Base-by-base conservation (phyloP, 2,888 invertebrate species). In the Eristalis arbustorum region DNA sequence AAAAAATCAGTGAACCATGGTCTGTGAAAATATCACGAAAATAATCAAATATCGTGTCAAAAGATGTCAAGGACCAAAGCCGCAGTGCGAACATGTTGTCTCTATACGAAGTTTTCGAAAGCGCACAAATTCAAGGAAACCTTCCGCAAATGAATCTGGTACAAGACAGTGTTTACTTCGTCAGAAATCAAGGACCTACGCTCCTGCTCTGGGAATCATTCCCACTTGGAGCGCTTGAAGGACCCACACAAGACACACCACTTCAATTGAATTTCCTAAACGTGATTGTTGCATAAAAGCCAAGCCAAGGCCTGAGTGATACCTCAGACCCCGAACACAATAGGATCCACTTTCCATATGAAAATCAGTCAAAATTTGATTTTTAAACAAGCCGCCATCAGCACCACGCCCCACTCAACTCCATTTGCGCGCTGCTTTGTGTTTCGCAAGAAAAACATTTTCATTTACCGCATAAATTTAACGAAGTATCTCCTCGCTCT, bases 351-450 rank as follows among this genome's bases (percentile, higher is more conserved):
- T 49, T 18, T 56, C n/a, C 56, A 31, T 31, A 57, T 37, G 34
- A 23, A 63, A 63, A 63, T 63, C 73, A 49, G 62, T 73, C 62
- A 49, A 63, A 62, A 34, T 72, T 14, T 63, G 23, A 73, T 22
- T 73, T 49, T 49, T 18, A 61, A 25, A 13, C 18, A 18, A 40
- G 25, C 42, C 40, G 18, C 49, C 5, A 23, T 8, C 10, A 2
- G 28, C 56, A 28, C 22, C 28, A 11, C 4, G 1, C 6, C 6
- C n/a, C 25, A 49, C 49, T 57, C 18, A 11, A 18, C 14, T 18
- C 18, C 18, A 4, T 42, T 23, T 40, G 25, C 31, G 23, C 25
- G 11, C 10, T 6, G 5, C 31, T 31, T 31, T 31, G 31, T 59
- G 13, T 59, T 59, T 67, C 11, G 11, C 14, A 31, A 40, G 8